Conservation (phyloP, 2,797 vertebrate genomes). For the Pipistrellus pipistrellus region DNA sequence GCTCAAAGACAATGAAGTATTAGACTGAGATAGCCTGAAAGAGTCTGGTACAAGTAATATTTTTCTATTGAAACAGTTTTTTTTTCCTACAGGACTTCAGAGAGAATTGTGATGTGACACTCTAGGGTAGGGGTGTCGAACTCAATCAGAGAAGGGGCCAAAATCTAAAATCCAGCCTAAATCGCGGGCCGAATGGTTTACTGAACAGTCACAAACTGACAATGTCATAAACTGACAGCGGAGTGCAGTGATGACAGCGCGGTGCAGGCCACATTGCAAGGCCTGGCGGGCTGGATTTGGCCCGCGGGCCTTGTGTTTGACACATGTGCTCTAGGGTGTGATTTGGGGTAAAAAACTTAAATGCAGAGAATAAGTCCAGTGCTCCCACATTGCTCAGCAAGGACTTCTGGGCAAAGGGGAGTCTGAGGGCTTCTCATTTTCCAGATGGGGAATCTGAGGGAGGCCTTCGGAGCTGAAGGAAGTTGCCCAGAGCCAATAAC, state of each 20-base stretch:
- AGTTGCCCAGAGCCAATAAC: not conserved
- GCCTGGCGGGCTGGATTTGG: too few species aligned
- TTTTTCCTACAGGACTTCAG: not conserved
- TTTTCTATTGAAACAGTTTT: not conserved
- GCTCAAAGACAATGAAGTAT: not conserved
- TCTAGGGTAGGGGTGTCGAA: not conserved
- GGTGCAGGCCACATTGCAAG: too few species aligned
- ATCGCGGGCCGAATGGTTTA: too few species aligned
- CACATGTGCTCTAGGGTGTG: not conserved
- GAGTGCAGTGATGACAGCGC: too few species aligned
- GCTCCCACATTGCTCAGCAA: not conserved
- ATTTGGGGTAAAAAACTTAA: slow-evolving; percentile 7
- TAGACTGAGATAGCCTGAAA: slow-evolving; percentile 23
- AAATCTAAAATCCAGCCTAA: too few species aligned
- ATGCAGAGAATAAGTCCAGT: not conserved
- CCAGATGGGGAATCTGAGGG: not conserved
- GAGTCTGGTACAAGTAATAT: not conserved
- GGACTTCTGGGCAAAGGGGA: not conserved
- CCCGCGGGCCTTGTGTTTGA: too few species aligned
- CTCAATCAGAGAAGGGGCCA: too few species aligned
- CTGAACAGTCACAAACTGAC: too few species aligned
- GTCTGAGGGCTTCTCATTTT: not conserved
- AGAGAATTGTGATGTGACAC: not conserved
- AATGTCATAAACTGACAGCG: too few species aligned
- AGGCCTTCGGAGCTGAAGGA: not conserved